Conservation (phyloP, 2,888 invertebrate species). For the Arenicola marina region DNA sequence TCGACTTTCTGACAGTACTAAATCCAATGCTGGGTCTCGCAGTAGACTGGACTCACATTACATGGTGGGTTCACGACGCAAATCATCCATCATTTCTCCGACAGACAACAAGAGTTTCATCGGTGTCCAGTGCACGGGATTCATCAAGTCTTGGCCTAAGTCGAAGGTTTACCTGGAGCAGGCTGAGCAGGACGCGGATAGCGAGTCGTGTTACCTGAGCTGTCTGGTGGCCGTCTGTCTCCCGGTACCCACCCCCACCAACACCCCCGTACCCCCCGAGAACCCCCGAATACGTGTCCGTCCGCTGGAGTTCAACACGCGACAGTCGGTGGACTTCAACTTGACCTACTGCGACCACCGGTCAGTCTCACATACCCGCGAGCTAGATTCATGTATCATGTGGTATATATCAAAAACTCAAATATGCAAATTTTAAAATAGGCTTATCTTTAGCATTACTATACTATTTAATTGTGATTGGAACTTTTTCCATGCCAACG, state of each 20-base stretch:
- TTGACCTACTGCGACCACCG: constrained; percentile 91
- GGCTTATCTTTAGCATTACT: no score
- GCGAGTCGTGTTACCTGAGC: constrained; percentile 73
- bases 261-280: constrained; percentile 34
- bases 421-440: no score
- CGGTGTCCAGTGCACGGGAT: constrained; percentile 90
- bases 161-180: constrained; percentile 76
- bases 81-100: constrained; percentile 61
- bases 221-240: constrained; percentile 89
- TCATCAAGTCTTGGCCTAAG: constrained; percentile 88
- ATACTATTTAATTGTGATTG: no score
- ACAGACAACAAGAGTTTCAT: constrained; percentile 78
- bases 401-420: no score
- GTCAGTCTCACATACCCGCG: constrained; percentile 67
- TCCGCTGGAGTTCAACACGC: constrained; percentile 71
- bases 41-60: no score
- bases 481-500: no score
- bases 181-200: constrained; percentile 70
- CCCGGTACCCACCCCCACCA: constrained; percentile 68
- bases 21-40: no score
- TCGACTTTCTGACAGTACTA: no score
- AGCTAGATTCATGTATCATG: no score
- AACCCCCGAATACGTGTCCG: constrained; percentile 66
- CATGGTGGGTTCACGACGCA: no score
- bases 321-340: constrained; percentile 88